Evolutionary conservation across 2,888 invertebrate species (phyloP), one percentile per base, ranked within the genome.

Genomic region (Trachelus troglodyta): DNA sequence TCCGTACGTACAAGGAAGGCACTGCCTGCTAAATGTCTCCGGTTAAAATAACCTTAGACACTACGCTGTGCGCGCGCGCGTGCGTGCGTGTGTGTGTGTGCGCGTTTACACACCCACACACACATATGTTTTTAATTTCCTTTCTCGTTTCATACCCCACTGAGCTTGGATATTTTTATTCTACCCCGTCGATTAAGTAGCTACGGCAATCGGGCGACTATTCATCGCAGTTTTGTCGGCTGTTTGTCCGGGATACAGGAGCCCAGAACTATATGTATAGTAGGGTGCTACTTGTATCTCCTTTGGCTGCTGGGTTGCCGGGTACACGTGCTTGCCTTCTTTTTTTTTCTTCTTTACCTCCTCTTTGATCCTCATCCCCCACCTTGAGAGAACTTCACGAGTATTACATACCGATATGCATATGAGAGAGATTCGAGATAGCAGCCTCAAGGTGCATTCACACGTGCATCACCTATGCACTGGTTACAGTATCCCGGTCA

Each of bases 1-100:
- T 81, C 81, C 78, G 76, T 73, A 78, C 75, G 73, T 80, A 73
- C 75, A 74, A 75, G 68, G 80, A 79, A 75, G 78, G 40, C 71
- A 77, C 78, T 79, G 84, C 81, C 83, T 83, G 85, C 82, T 79
- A 81, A 85, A 85, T 86, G 84, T 87, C 82, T 56, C 40, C 9
- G 23, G 23, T 56, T 23, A 6, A 56, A 56, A 23, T 56, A 56
- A 23, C 23, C 40, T 23, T 23, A 56, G 40, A 23, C 23, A 23
- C 15, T 15, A 1, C 9, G 6, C 23, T 56, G 40, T n/a, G n/a
- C n/a, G n/a, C n/a, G n/a, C n/a, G n/a, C n/a, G n/a, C n/a, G n/a
- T n/a, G n/a, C n/a, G n/a, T n/a, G n/a, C n/a, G n/a, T n/a, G n/a
- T n/a, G n/a, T n/a, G n/a, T n/a, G n/a, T n/a, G n/a, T n/a, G n/a